phyloP scores from a whole-genome alignment of 2,113 vertebrate genomes.

The Azemiops feae region DNA sequence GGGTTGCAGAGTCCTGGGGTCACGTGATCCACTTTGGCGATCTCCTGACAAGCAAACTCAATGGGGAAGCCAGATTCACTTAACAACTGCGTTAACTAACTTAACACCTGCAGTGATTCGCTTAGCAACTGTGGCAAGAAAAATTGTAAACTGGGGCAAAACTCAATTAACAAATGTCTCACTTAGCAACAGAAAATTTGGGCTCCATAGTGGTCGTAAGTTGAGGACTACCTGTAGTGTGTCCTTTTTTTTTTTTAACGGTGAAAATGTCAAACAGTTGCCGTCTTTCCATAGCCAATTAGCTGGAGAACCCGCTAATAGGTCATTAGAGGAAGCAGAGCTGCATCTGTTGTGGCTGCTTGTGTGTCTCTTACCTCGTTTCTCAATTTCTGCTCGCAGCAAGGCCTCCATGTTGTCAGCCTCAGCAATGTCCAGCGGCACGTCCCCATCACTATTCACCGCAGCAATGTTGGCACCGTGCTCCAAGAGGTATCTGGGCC shows the following conservation, averaged over 20 bases:
- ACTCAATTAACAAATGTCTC: neutral
- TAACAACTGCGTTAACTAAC: neutral
- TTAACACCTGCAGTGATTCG: neutral
- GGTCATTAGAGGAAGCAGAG: neutral
- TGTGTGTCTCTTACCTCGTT: slow-evolving; percentile 68
- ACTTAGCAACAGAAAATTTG: neutral
- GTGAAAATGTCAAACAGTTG: neutral
- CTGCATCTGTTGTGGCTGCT: too few relatives aligned
- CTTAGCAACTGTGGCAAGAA: neutral
- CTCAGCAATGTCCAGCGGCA: slow-evolving; percentile 85
- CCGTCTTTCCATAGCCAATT: neutral
- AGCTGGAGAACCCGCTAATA: neutral
- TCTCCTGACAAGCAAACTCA: neutral
- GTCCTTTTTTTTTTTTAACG: neutral
- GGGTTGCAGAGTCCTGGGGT: neutral
- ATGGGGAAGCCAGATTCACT: neutral
- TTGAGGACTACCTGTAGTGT: neutral
- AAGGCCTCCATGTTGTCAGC: slow-evolving; percentile 85
- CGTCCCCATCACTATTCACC: slow-evolving; percentile 88
- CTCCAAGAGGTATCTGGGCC: slow-evolving; percentile 81
- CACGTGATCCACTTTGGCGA: neutral
- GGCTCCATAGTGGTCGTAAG: neutral
- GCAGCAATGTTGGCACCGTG: slow-evolving; percentile 77
- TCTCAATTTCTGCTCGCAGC: slow-evolving; percentile 74
- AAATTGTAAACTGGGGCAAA: neutral